phyloP scores from a whole-genome alignment of 1,140 invertebrate species.

The Caerostris darwini region DNA sequence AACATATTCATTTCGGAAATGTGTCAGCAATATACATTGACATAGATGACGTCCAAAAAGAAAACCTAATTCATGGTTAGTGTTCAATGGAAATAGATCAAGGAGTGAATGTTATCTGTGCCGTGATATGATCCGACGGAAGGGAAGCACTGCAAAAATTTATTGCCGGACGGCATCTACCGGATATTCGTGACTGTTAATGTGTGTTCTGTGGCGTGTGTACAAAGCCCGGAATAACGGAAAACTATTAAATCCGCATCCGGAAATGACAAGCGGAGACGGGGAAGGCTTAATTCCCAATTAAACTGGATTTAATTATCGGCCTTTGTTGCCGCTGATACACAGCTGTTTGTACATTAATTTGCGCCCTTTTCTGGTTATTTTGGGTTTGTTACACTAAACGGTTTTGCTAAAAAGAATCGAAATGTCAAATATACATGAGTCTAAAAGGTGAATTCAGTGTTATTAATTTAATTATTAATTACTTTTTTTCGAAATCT shows the following conservation, averaged over 20 bases:
- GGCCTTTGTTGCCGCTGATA: conserved; percentile 18
- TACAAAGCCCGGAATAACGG: conserved; percentile 34
- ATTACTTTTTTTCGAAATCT: too few relatives aligned
- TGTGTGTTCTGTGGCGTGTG: conserved; percentile 28
- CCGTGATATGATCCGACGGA: background rate
- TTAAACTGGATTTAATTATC: conserved; percentile 40
- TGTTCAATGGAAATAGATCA: background rate
- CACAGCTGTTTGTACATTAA: background rate
- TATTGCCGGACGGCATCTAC: background rate
- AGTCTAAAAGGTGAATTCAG: too few relatives aligned
- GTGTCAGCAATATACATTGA: background rate
- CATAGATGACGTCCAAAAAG: background rate
- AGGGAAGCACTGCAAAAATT: background rate
- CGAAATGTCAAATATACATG: too few relatives aligned
- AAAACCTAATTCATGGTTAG: background rate
- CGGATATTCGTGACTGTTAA: conserved; percentile 45
- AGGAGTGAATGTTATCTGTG: background rate
- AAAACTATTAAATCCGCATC: conserved; percentile 45
- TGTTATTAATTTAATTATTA: too few relatives aligned
- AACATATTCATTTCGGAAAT: background rate
- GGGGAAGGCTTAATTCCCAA: conserved; percentile 8
- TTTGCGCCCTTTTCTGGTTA: background rate
- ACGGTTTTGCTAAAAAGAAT: background rate
- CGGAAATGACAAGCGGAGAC: conserved; percentile 46
- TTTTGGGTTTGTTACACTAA: background rate